Evolutionary conservation across 2,113 vertebrate species (phyloP).

Genomic region (Orthochromis indermauri): DNA sequence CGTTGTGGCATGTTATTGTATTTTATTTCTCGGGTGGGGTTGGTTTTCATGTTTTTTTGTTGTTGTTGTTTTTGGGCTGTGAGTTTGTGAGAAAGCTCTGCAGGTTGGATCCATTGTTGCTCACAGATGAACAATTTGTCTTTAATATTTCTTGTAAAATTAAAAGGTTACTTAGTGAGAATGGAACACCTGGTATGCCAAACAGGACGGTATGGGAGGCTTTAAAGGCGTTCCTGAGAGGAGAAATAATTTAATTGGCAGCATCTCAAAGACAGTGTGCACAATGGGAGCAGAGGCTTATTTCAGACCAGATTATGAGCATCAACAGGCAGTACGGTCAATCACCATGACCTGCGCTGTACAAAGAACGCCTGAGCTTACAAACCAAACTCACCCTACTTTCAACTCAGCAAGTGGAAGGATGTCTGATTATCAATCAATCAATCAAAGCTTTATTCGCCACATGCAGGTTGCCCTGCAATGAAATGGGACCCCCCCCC

Average conservation of each 20-base stretch:
- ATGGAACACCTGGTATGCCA: background rate
- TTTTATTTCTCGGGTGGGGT: background rate
- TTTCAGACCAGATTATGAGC: background rate
- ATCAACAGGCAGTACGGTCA: background rate
- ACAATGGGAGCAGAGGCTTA: background rate
- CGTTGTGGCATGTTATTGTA: background rate
- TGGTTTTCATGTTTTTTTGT: background rate
- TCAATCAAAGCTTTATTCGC: too few species aligned
- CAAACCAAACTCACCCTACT: background rate
- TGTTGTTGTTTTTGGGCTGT: background rate
- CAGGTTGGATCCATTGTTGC: background rate
- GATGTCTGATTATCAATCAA: background rate
- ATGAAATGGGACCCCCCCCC: too few species aligned
- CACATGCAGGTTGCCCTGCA: too few species aligned
- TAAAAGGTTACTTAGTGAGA: background rate
- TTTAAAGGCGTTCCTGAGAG: background rate
- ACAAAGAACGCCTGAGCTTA: background rate
- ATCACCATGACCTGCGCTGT: background rate
- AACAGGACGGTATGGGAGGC: background rate
- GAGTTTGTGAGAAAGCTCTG: background rate
- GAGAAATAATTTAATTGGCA: background rate
- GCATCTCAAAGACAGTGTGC: background rate
- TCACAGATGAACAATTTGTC: background rate
- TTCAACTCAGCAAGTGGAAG: background rate
- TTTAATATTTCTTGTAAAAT: background rate